Base-by-base conservation (phyloP, 1,140 invertebrate genomes). In the Apis mellifera region DNA sequence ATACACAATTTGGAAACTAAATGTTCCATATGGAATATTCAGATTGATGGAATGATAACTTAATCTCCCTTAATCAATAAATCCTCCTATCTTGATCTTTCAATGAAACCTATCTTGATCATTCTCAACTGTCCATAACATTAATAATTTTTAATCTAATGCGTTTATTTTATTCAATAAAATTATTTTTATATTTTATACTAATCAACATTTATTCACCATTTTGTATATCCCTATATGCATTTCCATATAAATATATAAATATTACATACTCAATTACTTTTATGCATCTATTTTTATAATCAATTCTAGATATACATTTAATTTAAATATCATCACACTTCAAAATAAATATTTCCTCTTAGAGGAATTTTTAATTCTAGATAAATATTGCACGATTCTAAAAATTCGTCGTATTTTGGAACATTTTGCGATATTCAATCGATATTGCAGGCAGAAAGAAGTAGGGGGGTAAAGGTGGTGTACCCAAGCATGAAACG, bases 401-500 rank as follows among this genome's bases (percentile, higher is more conserved):
- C 1, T 2, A 15, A 60, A 60, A 21, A 59, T 70, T 26, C 9
- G 7, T 52, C 12, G 48, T 48, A 11, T 17, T 32, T 23, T 55
- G 42, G 23, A 69, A 86, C 42, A 54, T 70, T n/a, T 19, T 50
- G n/a, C 62, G 55, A 82, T 86, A 86, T 83, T 59, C 23, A 73
- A 87, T 74, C 84, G 82, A 84, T 80, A 48, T 48, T n/a, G 19
- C 32, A 50, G n/a, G 57, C 26, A 15, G 15, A 42, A 48, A 52
- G 70, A 66, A 79, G 23, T 60, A 68, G 72, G 19, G 19, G 69
- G 26, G 84, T 23, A 55, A 83, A 83, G 75, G 72, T 70, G 81
- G 68, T 62, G 75, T 81, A 84, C 59, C 65, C 68, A 75, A 84
- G 75, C 86, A 59, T 87, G 75, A 65, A 83, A 55, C 62, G 71